Conservation (phyloP, 2,888 invertebrate species). For the Aphidius colemani region DNA sequence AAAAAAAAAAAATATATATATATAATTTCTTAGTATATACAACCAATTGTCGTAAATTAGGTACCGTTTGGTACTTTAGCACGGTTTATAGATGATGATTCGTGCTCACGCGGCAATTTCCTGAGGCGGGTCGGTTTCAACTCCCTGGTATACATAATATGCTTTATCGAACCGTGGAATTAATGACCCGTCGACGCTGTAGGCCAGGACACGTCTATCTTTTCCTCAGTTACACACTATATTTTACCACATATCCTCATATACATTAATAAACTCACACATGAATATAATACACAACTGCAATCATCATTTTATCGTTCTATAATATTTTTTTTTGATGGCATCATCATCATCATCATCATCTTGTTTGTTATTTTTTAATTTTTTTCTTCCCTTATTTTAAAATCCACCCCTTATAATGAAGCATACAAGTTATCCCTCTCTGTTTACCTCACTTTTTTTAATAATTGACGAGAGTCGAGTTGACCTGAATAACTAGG, state of each 20-base stretch:
- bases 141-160: slow-evolving; percentile 30
- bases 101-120: slow-evolving; percentile 38
- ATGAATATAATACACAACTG: neutral
- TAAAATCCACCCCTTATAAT: neutral
- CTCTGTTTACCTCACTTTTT: neutral
- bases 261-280: slow-evolving; percentile 22
- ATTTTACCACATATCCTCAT: slow-evolving; percentile 17
- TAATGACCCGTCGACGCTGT: slow-evolving; percentile 41
- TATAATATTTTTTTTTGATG: too few relatives aligned
- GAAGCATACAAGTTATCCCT: slow-evolving; percentile 1
- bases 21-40: neutral
- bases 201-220: slow-evolving; percentile 33
- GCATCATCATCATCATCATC: neutral
- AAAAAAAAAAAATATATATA: neutral
- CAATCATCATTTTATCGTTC: too few relatives aligned
- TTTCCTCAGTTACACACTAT: slow-evolving; percentile 7
- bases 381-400: neutral
- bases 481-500: slow-evolving; percentile 16
- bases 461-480: slow-evolving; percentile 2
- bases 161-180: slow-evolving; percentile 38
- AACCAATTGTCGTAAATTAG: slow-evolving; percentile 33
- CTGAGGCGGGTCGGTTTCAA: slow-evolving; percentile 29
- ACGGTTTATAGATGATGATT: slow-evolving; percentile 38
- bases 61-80: slow-evolving; percentile 35
- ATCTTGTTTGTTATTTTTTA: neutral